Percentiles rank a stretch among this genome's conserved stretches.
Evolutionary conservation across 2,113 vertebrate species (phyloP).

Genomic region (Python bivittatus): DNA sequence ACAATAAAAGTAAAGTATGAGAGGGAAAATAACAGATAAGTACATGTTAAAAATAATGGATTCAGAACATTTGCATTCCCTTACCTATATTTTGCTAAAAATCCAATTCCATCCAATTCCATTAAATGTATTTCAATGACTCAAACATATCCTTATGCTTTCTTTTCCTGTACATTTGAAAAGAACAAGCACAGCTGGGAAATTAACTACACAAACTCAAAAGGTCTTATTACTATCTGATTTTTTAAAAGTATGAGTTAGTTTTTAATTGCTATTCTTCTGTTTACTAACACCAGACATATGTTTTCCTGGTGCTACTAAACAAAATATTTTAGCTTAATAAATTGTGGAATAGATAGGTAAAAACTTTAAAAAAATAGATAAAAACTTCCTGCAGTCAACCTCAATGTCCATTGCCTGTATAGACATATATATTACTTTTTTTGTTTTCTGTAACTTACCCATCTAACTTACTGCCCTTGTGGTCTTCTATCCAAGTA

Average conservation of each 20-base stretch:
- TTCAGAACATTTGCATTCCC: background rate
- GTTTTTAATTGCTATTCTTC: background rate
- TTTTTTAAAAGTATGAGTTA: background rate
- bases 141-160: background rate
- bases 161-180: background rate
- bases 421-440: background rate
- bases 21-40: background rate
- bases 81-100: background rate
- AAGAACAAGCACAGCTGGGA: background rate
- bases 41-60: background rate
- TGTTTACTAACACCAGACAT: background rate
- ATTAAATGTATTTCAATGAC: background rate
- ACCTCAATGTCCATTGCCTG: background rate
- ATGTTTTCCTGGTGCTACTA: background rate
- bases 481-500: background rate
- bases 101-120: no score
- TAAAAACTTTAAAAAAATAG: no score
- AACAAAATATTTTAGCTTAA: background rate
- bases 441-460: background rate
- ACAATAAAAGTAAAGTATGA: background rate
- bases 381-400: background rate
- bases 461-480: background rate
- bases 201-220: background rate
- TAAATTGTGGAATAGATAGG: background rate
- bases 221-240: background rate